Base-by-base conservation (phyloP, 92 coral and sea anemone species). In the Siderastrea radians region DNA sequence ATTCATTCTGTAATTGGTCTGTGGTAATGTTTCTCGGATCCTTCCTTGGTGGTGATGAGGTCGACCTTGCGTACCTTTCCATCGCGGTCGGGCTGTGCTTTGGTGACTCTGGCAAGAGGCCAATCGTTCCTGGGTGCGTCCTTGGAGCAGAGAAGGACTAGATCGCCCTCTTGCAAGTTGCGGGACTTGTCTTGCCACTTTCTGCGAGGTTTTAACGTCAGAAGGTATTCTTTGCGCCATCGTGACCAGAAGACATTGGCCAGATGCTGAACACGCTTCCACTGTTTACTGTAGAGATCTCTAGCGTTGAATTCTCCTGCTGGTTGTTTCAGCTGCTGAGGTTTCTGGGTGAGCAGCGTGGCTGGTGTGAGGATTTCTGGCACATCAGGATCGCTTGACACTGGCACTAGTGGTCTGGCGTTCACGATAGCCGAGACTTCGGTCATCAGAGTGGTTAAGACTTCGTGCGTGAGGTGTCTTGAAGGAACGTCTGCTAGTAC, bases 361-460 rank as follows among this genome's bases (percentile, higher is more conserved):
- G 38, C 38, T 26, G 38, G 38, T 26, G 38, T 26, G 38, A 26
- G 38, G 38, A 26, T 26, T 26, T 26, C 38, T 26, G 81, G 84
- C 49, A 47, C 79, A 2, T 87, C 73, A 0, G 91, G 88, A 65
- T 91, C 91, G 61, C 66, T 80, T 16, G 91, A 74, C 26, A 91
- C 84, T 7, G 74, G 16, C 9, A 76, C 58, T 5, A 86, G 74
- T 26, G 38, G 38, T 26, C 38, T 26, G 38, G 38, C 38, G 38
- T 26, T 26, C 38, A 26, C 38, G 38, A 13, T 91, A 74, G 51
- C 94, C 73, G 11, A 87, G 89, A 46, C 83, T 91, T 6, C 6
- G 1, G 94, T 86, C 89, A 87, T 77, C 76, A 87, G 87, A 1
- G 92, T 91, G 2, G 91, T 63, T 17, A 91, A 55, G 6, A 82